These are phyloP conservation scores for Nestor notabilis DNA, from an alignment of 2,113 vertebrate species.

Conservation along the genomic window DNA sequence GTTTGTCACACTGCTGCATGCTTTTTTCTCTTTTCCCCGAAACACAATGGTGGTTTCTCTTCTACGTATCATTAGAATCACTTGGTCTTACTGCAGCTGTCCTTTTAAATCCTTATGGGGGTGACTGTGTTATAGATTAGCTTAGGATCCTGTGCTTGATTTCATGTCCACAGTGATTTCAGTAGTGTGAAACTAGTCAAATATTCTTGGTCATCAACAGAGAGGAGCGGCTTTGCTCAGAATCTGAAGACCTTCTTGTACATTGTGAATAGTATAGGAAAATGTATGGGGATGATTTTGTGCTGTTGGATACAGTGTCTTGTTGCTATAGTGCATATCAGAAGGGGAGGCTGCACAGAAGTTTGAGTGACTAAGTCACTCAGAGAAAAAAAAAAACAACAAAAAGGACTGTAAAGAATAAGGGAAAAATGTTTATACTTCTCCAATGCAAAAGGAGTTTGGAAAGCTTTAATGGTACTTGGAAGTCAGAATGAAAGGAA, in stretches of 20 bases:
- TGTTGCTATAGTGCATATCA: neutral
- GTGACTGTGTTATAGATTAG: neutral
- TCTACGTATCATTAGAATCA: neutral
- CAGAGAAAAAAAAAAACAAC: neutral
- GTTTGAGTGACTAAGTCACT: neutral
- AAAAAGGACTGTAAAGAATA: neutral
- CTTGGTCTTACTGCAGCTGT: neutral
- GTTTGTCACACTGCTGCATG: neutral
- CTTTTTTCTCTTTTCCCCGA: neutral
- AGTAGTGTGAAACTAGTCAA: neutral
- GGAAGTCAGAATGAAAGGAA: constrained; percentile 7
- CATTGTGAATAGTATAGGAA: neutral
- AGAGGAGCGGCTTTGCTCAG: neutral
- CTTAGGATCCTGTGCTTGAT: neutral
- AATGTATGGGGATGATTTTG: rapidly evolving
- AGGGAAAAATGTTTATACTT: neutral
- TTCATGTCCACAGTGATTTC: neutral
- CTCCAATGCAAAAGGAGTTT: neutral
- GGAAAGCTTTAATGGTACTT: neutral
- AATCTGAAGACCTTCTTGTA: neutral
- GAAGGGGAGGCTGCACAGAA: neutral
- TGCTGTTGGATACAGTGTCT: neutral
- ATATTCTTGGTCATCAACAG: neutral
- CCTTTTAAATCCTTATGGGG: neutral
- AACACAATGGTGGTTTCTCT: neutral